Base-by-base conservation (phyloP, 1,140 invertebrate genomes). In the Caerostris extrusa region DNA sequence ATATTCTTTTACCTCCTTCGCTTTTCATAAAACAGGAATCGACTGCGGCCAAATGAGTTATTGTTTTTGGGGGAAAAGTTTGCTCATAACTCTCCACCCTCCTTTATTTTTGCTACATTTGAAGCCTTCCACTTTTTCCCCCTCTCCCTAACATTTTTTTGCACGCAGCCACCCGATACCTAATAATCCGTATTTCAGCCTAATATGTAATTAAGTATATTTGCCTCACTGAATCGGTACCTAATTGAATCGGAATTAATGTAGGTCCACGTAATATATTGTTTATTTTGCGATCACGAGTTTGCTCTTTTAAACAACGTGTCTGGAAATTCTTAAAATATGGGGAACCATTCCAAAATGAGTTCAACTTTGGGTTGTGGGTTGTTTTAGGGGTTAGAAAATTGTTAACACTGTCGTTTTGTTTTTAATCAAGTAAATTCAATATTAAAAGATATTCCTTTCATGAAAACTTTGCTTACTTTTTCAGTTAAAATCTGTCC, bases 201-300 rank as follows among this genome's bases (percentile, higher is more conserved):
- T 82, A 91, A 91, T 91, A 91, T 91, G 90, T 91, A 91, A 91
- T 91, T 91, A 91, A 61, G 90, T 56, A 82, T 91, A 91, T 91
- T 91, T 91, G 77, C 87, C 90, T 91, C 90, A 34, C 69, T 53
- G 88, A 71, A 90, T 69, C 64, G 53, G 69, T 71, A 69, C 90
- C 71, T 91, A 91, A 91, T 91, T 91, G 67, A 82, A 91, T 82
- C 71, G 71, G 71, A 81, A 57, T n/a, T 81, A 71, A 90, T 90
- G 88, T 90, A 53, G 64, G 88, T 19, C 50, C 64, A 77, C 64
- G 53, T 69, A 57, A 58, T 91, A 91, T 69, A 91, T 60, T 91
- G 90, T 91, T 81, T 71, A 82, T 91, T 81, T 81, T 91, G 19
- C 19, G 69, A 91, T 91, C 90, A 91, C 55, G 57, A 60, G 90